Percentiles rank a stretch among this genome's conserved stretches.
Conservation (phyloP, 2,113 vertebrate species). For the Trogon melanurus region DNA sequence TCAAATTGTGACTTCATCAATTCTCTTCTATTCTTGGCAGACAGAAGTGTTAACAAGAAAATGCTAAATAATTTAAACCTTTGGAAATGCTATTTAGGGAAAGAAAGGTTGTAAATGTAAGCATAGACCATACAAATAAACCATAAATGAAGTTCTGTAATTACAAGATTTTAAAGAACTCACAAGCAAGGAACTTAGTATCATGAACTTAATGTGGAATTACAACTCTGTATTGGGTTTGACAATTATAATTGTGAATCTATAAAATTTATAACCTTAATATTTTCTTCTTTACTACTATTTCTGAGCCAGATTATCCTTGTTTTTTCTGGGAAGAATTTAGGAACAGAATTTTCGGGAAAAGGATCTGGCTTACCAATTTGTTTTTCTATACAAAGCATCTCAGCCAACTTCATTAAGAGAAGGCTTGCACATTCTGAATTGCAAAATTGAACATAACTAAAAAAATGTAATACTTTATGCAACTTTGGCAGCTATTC, state of each 20-base stretch:
- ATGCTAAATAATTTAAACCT: not conserved
- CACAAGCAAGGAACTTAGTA: not conserved
- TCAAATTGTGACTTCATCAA: not conserved
- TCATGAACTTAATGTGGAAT: not conserved
- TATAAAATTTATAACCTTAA: not conserved
- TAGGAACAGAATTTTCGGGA: not conserved
- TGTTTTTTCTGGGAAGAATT: not conserved
- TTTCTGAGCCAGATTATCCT: not conserved
- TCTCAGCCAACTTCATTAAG: slow-evolving; percentile 27
- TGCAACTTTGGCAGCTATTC: slow-evolving; percentile 49
- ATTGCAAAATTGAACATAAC: slow-evolving; percentile 41
- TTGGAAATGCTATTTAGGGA: not conserved
- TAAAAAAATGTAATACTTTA: slow-evolving; percentile 13
- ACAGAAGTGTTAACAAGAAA: not conserved
- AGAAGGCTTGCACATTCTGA: not conserved
- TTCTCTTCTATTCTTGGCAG: not conserved
- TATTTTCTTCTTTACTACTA: not conserved
- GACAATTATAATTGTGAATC: not conserved
- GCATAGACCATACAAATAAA: not conserved
- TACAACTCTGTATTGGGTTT: not conserved
- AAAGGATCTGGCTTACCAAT: not conserved
- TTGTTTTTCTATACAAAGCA: not conserved
- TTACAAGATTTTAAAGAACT: not conserved
- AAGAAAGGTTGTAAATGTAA: not conserved
- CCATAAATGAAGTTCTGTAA: not conserved